Evolutionary conservation across 2,888 invertebrate species (phyloP).

Genomic region (Slavum lentiscoides): DNA sequence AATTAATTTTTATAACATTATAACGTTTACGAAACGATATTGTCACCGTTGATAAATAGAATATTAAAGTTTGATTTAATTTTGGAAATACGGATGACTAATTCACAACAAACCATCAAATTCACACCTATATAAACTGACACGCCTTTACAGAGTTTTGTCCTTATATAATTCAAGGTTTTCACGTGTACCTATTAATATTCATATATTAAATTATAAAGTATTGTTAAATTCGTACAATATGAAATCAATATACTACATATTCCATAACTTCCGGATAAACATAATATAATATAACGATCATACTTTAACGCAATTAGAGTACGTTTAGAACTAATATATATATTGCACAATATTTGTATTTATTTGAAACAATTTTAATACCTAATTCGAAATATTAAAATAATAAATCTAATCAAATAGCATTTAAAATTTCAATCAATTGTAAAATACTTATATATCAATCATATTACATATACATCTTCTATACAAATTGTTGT

Average conservation of each 20-base stretch:
- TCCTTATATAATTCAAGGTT: slow-evolving; percentile 42
- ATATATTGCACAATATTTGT: neutral
- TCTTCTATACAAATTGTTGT: too few species aligned
- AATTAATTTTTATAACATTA: too few species aligned
- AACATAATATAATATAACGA: neutral
- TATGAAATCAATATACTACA: slow-evolving; percentile 25
- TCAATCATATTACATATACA: too few species aligned
- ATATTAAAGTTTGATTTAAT: neutral
- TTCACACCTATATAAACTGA: slow-evolving; percentile 38
- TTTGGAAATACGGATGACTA: slow-evolving; percentile 33
- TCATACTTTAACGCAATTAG: neutral
- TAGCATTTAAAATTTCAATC: too few species aligned
- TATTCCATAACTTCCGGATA: neutral
- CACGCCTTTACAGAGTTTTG: slow-evolving; percentile 32
- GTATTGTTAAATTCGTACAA: slow-evolving; percentile 31
- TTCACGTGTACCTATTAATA: slow-evolving; percentile 1
- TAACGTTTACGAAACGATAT: too few species aligned
- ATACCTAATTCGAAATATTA: neutral
- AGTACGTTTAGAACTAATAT: neutral
- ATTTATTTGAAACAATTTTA: neutral
- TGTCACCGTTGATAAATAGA: too few species aligned
- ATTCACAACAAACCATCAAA: slow-evolving; percentile 23
- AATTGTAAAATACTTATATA: too few species aligned
- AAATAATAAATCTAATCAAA: too few species aligned
- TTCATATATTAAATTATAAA: slow-evolving; percentile 45